Evolutionary conservation across 2,888 invertebrate species (phyloP), one percentile per base, ranked within the genome.

Genomic region (Stegana nigrithorax): DNA sequence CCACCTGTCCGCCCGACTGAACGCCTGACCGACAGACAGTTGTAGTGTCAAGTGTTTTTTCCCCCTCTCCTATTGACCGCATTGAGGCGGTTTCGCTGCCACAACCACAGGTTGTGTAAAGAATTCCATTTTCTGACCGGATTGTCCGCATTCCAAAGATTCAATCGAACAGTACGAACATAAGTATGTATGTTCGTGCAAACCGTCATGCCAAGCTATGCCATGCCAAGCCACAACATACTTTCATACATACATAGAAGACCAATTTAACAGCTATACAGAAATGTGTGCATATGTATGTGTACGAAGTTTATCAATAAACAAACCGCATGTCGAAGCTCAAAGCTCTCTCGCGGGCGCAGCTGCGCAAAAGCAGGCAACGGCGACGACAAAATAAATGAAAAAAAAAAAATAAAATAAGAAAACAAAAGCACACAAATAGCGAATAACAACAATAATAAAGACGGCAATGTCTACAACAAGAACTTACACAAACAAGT

Each of bases 121-220:
- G 78, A 79, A 81, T 80, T 77, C 78, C 79, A 81, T 77, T 77
- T 73, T 72, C 71, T 71, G 76, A 81, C 81, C 76, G 78, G 81
- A 81, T 82, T 82, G 79, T 80, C 81, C 82, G 80, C 81, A 81
- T 81, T 81, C 81, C 82, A 73, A 61, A 69, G 71, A 77, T 74
- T 78, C 73, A 73, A 80, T 75, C 77, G 75, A 72, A 73, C 72
- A 68, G 71, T 71, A 68, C 51, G 29, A 61, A 60, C 26, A 10
- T 50, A 12, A 47, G 67, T 32, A 60, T 42, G 36, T 60, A 55
- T 44, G 14, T 50, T 50, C 51, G 50, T 12, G 47, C 36, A 17
- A 44, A 45, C 64, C n/a, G 32, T 21, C 61, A 62, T 27, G 59
- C 50, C n/a, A n/a, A n/a, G n/a, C n/a, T n/a, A n/a, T n/a, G n/a